These are phyloP conservation scores for Dreissena polymorpha DNA, from an alignment of 1,140 invertebrate genomes.

Conservation along the genomic window DNA sequence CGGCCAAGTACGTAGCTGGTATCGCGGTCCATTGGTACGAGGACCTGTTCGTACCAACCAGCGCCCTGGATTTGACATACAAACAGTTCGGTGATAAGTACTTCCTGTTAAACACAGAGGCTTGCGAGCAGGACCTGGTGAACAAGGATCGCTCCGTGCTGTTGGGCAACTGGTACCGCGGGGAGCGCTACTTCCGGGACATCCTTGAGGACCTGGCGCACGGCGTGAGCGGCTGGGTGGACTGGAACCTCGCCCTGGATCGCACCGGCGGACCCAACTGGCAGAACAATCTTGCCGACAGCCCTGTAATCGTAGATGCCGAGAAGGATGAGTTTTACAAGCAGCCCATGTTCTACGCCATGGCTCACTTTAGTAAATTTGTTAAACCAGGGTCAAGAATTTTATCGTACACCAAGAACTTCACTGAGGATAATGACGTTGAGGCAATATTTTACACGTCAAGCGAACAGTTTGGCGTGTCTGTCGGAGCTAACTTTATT, in stretches of 20 bases:
- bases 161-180: conserved; percentile 88
- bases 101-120: conserved; percentile 88
- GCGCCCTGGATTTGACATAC: conserved; percentile 82
- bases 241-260: conserved; percentile 93
- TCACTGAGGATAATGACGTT: conserved; percentile 7
- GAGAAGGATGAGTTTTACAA: conserved; percentile 89
- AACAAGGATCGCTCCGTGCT: conserved; percentile 77
- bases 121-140: conserved; percentile 79
- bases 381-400: conserved; percentile 29
- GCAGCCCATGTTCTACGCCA: conserved; percentile 92
- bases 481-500: conserved; percentile 33
- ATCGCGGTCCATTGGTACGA: conserved; percentile 90
- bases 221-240: conserved; percentile 88
- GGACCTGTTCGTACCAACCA: conserved; percentile 82
- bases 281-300: conserved; percentile 88
- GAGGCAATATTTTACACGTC: conserved; percentile 40
- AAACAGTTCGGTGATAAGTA: conserved; percentile 84
- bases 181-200: conserved; percentile 85
- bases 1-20: conserved; percentile 87
- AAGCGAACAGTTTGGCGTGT: background rate
- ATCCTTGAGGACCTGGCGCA: conserved; percentile 87
- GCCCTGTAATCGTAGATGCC: conserved; percentile 88
- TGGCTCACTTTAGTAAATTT: conserved; percentile 87
- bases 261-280: conserved; percentile 91
- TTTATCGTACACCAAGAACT: conserved; percentile 18